These are phyloP conservation scores for Brachyopa scutellaris DNA, from an alignment of 2,888 invertebrate genomes.

Conservation along the genomic window DNA sequence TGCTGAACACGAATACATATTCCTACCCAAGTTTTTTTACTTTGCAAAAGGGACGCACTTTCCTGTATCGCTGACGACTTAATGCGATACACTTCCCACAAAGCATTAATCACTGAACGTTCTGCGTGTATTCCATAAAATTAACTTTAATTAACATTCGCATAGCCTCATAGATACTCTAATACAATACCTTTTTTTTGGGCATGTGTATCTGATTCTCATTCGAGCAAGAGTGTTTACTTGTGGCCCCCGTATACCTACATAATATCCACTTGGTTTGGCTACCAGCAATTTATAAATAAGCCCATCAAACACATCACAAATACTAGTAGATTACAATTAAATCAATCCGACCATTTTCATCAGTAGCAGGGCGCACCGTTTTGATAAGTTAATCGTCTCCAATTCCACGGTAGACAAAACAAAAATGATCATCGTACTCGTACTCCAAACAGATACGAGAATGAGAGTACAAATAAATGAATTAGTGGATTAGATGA, in stretches of 20 bases:
- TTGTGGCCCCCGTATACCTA: too few species aligned
- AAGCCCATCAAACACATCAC: constrained; percentile 23
- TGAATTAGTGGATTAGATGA: constrained; percentile 42
- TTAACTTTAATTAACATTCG: constrained; percentile 37
- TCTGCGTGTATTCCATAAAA: constrained; percentile 32
- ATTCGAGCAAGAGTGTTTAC: constrained; percentile 5
- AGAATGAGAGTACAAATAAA: constrained; percentile 19
- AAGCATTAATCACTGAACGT: constrained; percentile 26
- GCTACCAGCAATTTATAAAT: constrained; percentile 6
- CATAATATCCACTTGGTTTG: not conserved
- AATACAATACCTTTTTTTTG: not conserved
- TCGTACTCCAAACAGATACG: not conserved
- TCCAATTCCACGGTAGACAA: constrained; percentile 5
- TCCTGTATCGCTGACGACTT: constrained; percentile 2
- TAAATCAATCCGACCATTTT: constrained; percentile 25
- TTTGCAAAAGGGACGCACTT: not conserved
- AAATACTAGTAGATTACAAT: constrained; percentile 30
- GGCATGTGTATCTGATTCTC: not conserved
- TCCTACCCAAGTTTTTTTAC: too few species aligned
- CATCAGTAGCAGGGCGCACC: not conserved
- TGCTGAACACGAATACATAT: too few species aligned
- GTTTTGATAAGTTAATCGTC: constrained; percentile 35
- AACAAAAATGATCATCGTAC: constrained; percentile 4
- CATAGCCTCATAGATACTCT: constrained; percentile 1
- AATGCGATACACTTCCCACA: constrained; percentile 30